Base-by-base conservation (phyloP, 2,888 invertebrate genomes). In the Tetragnatha montana region DNA sequence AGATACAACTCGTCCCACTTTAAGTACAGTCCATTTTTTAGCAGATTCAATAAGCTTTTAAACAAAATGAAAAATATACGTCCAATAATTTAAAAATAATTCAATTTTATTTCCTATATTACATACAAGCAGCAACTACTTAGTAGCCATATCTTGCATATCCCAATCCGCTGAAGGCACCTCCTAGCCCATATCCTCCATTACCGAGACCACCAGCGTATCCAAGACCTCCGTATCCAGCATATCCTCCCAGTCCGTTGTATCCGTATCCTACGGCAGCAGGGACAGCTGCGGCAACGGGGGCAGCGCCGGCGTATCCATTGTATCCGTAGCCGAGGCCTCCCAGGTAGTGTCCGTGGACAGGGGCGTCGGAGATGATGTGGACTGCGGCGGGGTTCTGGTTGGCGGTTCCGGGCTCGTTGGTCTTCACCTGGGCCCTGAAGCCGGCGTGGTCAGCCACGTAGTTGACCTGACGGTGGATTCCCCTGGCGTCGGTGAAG, bases 391-490 rank as follows among this genome's bases (percentile, higher is more conserved):
- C 81, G 0, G 81, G 71, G 51, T 49, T 81, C 71, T 81, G 81
- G 50, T 50, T 71, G 17, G 71, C 73, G 50, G 81, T 81, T n/a
- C 81, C 73, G 3, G 81, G 81, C 14, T 81, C 81, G 50, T 81
- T 81, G 51, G 81, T 81, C 22, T 81, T 73, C 12, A 81, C 71
- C n/a, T 71, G 19, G 49, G 81, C 81, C 6, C 81, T 71, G 73
- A 81, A 81, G 12, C 81, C 73, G 2, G 21, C 71, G 0, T 71
- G 19, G 14, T 81, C 81, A 21, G 81, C 81, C 4, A 81, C 50
- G 71, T 81, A 81, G 19, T 81, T 12, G 10, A 81, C 81, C 17
- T 81, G 22, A 50, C 81, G 7, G 19, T 51, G 71, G 17, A 81
- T 17, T 21, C 81, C 81, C 14, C 50, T 12, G 7, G 51, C 70